phyloP scores from a whole-genome alignment of 2,113 vertebrate genomes.

The Sapajus apella region DNA sequence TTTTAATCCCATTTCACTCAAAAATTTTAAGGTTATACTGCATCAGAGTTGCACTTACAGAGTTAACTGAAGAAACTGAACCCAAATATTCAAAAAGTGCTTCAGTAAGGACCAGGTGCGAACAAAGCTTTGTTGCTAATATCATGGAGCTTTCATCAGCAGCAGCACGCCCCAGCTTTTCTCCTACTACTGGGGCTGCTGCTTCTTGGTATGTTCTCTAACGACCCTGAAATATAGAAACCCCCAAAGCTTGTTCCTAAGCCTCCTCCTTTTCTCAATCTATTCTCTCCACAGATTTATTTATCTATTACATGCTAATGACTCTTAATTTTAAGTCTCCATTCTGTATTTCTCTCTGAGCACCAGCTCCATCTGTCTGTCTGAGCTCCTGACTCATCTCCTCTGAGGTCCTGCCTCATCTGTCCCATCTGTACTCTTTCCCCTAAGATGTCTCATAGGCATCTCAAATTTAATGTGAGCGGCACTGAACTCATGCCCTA shows the following conservation, averaged over 20 bases:
- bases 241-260: not conserved
- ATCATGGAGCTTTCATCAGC: not conserved
- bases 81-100: not conserved
- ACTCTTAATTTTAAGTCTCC: not conserved
- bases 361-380: not conserved
- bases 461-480: not conserved
- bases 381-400: not conserved
- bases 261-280: not conserved
- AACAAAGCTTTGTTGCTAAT: not conserved
- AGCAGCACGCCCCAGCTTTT: not conserved
- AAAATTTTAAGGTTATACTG: not conserved
- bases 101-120: not conserved
- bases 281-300: not conserved
- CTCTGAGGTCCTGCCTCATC: not conserved
- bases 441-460: not conserved
- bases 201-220: not conserved
- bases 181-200: not conserved
- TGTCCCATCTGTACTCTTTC: not conserved
- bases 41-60: not conserved
- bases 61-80: not conserved
- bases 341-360: constrained; percentile 1
- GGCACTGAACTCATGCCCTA: not conserved
- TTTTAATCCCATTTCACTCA: not conserved
- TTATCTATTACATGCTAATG: not conserved
- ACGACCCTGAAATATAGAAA: not conserved